Percentiles rank a stretch among this genome's conserved stretches.
phyloP scores from a whole-genome alignment of 1,140 invertebrate species.

The Lanistes nyassanus region DNA sequence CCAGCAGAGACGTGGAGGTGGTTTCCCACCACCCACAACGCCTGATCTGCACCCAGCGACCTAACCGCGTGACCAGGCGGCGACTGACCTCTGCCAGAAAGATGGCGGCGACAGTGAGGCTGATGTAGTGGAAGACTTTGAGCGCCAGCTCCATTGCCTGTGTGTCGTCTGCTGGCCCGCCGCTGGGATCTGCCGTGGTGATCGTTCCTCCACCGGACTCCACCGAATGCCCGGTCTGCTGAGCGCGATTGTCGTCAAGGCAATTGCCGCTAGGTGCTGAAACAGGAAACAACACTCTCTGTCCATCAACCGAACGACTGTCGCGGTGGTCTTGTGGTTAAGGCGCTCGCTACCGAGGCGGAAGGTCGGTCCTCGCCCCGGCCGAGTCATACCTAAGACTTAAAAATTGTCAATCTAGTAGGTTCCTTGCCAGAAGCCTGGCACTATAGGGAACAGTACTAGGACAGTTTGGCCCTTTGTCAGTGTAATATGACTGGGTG shows the following conservation, averaged over 20 bases:
- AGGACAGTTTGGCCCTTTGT: too few relatives aligned
- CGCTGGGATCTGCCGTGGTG: not conserved
- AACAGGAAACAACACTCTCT: not conserved
- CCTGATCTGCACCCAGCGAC: not conserved
- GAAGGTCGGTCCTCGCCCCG: too few relatives aligned
- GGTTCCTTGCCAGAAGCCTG: too few relatives aligned
- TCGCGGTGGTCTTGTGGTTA: too few relatives aligned
- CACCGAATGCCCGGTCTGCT: not conserved
- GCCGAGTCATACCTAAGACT: too few relatives aligned
- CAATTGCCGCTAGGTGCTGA: not conserved
- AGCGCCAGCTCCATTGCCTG: constrained; percentile 11
- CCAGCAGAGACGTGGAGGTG: too few relatives aligned
- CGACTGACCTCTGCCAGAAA: constrained; percentile 26
- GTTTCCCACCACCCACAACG: too few relatives aligned
- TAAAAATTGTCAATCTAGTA: too few relatives aligned
- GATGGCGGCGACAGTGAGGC: constrained; percentile 25
- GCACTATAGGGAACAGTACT: too few relatives aligned
- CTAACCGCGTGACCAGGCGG: not conserved
- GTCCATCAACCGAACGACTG: too few relatives aligned
- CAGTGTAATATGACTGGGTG: too few relatives aligned
- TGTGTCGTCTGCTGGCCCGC: not conserved
- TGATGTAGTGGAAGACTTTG: constrained; percentile 29
- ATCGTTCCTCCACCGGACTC: not conserved
- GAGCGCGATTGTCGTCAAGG: not conserved
- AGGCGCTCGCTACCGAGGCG: too few relatives aligned